Evolutionary conservation across 1,140 invertebrate species (phyloP), one percentile per base, ranked within the genome.

Genomic region (Trachymyrmex cornetzi): DNA sequence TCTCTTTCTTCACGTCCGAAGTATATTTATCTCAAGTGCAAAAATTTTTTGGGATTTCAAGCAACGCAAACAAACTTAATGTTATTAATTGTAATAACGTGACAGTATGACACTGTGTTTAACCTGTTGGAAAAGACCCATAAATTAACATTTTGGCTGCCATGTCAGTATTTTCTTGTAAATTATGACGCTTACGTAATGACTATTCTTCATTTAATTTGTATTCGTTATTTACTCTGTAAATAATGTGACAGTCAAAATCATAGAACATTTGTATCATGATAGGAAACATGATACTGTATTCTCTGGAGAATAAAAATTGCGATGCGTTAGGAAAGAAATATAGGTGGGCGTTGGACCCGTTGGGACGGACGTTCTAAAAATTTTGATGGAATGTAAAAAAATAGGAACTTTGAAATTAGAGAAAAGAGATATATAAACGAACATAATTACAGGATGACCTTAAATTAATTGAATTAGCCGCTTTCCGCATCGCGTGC

Each of bases 321-420:
- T 1, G 38, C 30, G 12, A 50, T 1, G 44, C 30, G 14, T 61
- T 44, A 72, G 19, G 0, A 61, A 71, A 55, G 4, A 48, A 75
- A 84, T 84, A 11, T 48, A 72, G 24, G 12, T 27, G 66, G 55
- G 38, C 12, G 24, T 81, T 81, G 79, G 53, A 81, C 50, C 64
- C 30, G 9, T 69, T 30, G 67, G 67, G 53, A 82, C 34, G 66
- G 48, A 74, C 55, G 24, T 44, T 50, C 12, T 34, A 30, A 12
- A 48, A 48, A 24, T 59, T 72, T 48, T 50, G 16, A 71, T 57
- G 80, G 67, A 82, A 82, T 84, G 69, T 3, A 84, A 74, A 61
- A 61, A 34, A 74, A 27, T 84, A 84, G 80, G 80, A 84, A 84
- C 80, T 61, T 74, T 19, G 48, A 75, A 74, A 48, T 44, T n/a